Base-by-base conservation (phyloP, 2,797 vertebrate genomes). In the Prionace glauca region DNA sequence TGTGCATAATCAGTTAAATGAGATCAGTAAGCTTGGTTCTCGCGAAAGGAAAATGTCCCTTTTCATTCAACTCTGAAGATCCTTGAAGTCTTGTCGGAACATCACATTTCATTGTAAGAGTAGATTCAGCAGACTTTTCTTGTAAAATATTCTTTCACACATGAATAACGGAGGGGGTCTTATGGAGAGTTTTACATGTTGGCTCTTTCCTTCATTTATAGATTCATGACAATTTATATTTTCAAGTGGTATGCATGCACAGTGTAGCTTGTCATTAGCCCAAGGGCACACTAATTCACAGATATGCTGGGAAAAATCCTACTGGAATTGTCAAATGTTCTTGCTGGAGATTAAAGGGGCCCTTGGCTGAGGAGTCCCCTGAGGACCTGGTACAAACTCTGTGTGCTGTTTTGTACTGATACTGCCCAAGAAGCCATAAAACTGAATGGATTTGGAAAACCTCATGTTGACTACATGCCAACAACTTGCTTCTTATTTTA, bases 1-100 rank as follows among this genome's bases (percentile, higher is more conserved):
- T 97, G 96, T 97, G 97, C 96, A 97, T 97, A 97, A 97, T 97
- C 97, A 97, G 97, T 97, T 97, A 97, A 97, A 65, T 60, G 60
- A 91, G 14, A 65, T 65, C 56, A n/a, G 60, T n/a, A 65, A 32
- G 24, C n/a, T 65, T 91, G 88, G 65, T n/a, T 29, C 65, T 91
- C 62, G 62, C 2, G 60, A 91, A 91, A 56, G 50, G 62, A 62
- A 16, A 65, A 16, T 20, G 16, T 32, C 12, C 32, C 18, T 29
- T n/a, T 91, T 91, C 5, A 62, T 32, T 62, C 29, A 32, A n/a
- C 29, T 41, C 20, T 91, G 60, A 91, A 18, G 3, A 91, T 62
- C 32, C 16, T 91, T 91, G 56, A 65, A 32, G 88, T 65, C 88
- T 62, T 90, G 11, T n/a, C 18, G 26, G 9, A 90, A 62, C 62